Conservation (phyloP, 2,113 vertebrate genomes). For the Corvus hawaiiensis region DNA sequence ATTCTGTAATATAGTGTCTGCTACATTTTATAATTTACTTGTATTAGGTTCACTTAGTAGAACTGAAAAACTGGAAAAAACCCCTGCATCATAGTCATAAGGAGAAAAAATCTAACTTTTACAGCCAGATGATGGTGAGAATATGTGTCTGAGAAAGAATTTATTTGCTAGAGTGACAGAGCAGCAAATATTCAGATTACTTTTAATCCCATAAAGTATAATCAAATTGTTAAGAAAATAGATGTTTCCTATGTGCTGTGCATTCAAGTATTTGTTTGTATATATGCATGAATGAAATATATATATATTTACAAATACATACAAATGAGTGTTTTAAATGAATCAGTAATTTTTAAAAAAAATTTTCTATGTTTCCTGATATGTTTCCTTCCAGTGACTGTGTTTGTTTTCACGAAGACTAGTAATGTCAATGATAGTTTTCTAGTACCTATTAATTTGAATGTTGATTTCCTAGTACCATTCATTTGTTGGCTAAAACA, state of each 20-base stretch:
- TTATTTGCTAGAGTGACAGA: not conserved
- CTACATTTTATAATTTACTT: not conserved
- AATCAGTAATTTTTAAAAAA: not conserved
- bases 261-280: not conserved
- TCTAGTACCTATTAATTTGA: slow-evolving; percentile 30
- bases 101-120: not conserved
- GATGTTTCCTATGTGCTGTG: not conserved
- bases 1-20: not conserved
- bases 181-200: not conserved
- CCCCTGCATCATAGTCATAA: not conserved
- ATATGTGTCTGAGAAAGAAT: not conserved
- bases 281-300: not conserved
- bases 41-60: not conserved
- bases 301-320: fast-evolving
- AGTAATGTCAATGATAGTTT: slow-evolving; percentile 12
- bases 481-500: slow-evolving; percentile 17
- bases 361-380: not conserved
- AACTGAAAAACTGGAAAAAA: not conserved
- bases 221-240: not conserved
- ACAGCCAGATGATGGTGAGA: not conserved
- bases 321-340: not conserved
- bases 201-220: not conserved
- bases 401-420: slow-evolving; percentile 5
- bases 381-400: not conserved
- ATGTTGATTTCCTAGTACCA: slow-evolving; percentile 31